Conservation (phyloP, 2,888 invertebrate species). For the Idaea dimidiata region DNA sequence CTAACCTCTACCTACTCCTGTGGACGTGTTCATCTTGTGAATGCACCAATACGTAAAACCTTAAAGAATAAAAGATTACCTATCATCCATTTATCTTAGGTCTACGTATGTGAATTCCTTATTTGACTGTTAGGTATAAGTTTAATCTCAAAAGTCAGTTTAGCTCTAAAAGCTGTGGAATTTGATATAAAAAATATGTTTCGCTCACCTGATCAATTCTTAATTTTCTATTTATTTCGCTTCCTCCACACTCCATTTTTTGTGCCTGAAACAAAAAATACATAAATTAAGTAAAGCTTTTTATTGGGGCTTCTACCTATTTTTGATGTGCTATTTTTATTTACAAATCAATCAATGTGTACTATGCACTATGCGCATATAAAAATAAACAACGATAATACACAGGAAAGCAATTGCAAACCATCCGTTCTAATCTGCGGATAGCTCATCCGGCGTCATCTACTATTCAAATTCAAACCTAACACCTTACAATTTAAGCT, state of each 20-base stretch:
- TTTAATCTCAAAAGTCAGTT: too few species aligned
- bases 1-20: too few species aligned
- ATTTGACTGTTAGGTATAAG: too few species aligned
- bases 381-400: slow-evolving; percentile 26
- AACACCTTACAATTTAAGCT: slow-evolving; percentile 13
- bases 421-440: slow-evolving; percentile 48
- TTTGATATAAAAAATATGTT: background rate
- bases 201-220: slow-evolving; percentile 68
- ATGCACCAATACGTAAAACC: too few species aligned
- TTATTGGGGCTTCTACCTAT: too few species aligned
- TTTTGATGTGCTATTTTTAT: background rate
- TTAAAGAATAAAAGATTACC: too few species aligned
- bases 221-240: slow-evolving; percentile 69
- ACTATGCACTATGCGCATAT: slow-evolving; percentile 2
- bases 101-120: too few species aligned
- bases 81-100: too few species aligned
- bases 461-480: slow-evolving; percentile 26
- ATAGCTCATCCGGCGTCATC: slow-evolving; percentile 23
- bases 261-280: slow-evolving; percentile 66
- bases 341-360: background rate
- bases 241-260: slow-evolving; percentile 73
- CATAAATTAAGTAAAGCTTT: slow-evolving; percentile 7
- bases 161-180: too few species aligned
- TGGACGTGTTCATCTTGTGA: too few species aligned
- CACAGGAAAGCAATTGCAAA: slow-evolving; percentile 56